phyloP scores from a whole-genome alignment of 2,888 invertebrate species.

The Tinea pellionella region DNA sequence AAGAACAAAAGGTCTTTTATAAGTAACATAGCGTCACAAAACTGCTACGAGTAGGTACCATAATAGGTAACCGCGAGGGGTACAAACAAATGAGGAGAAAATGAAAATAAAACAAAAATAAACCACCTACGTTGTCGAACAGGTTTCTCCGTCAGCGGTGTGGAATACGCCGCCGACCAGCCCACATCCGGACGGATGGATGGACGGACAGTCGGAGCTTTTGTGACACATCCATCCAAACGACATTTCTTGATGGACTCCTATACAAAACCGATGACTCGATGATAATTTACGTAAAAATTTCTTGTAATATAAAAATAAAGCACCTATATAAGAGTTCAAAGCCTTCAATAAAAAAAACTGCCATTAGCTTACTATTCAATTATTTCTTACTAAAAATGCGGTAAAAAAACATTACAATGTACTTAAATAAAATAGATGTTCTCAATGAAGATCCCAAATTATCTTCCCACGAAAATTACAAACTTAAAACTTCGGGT shows the following conservation, averaged over 20 bases:
- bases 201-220: conserved; percentile 27
- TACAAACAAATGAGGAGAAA: conserved; percentile 41
- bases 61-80: conserved; percentile 21
- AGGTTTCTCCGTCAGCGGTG: conserved; percentile 34
- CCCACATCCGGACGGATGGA: conserved; percentile 43
- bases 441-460: neutral
- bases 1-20: neutral
- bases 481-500: neutral
- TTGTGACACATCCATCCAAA: conserved; percentile 39
- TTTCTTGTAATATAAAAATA: neutral
- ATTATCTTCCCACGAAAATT: neutral
- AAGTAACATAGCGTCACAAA: neutral
- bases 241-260: conserved; percentile 18
- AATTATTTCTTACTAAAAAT: no score
- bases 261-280: neutral
- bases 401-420: no score
- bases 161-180: conserved; percentile 25
- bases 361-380: no score
- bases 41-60: neutral
- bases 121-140: conserved; percentile 26
- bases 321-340: no score
- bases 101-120: conserved; percentile 44
- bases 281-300: neutral
- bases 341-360: no score
- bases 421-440: neutral